Conservation (phyloP, 92 coral and sea anemone species). For the Metridium senile region DNA sequence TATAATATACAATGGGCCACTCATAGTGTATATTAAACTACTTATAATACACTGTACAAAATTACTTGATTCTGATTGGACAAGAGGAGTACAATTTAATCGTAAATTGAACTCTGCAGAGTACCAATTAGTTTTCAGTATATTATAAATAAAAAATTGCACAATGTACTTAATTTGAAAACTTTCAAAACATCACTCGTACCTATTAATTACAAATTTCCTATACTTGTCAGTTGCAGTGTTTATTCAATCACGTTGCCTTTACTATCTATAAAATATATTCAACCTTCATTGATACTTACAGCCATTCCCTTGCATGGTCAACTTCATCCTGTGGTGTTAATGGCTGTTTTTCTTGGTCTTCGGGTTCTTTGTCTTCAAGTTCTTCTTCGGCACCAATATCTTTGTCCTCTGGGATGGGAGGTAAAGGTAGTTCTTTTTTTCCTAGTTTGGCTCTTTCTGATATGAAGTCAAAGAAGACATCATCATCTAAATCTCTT, state of each 20-base stretch:
- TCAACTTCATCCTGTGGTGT: constrained; percentile 61
- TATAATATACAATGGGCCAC: too few species aligned
- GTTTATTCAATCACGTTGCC: background rate
- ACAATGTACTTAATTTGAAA: too few species aligned
- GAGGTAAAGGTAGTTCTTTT: constrained; percentile 50
- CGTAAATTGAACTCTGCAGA: too few species aligned
- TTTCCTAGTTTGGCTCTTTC: constrained; percentile 53
- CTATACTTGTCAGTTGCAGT: too few species aligned
- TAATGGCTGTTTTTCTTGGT: constrained; percentile 36
- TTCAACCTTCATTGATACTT: background rate
- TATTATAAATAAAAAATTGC: too few species aligned
- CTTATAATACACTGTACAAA: too few species aligned
- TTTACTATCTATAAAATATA: background rate
- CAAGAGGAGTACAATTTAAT: too few species aligned
- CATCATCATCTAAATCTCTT: constrained; percentile 76
- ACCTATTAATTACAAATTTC: too few species aligned
- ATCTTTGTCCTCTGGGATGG: constrained; percentile 45
- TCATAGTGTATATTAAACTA: too few species aligned
- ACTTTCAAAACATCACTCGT: too few species aligned
- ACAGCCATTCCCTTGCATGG: constrained; percentile 25
- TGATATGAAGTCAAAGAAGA: constrained; percentile 84
- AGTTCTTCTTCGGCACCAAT: constrained; percentile 36
- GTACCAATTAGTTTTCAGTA: too few species aligned
- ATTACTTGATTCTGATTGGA: too few species aligned
- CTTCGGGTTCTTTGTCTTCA: constrained; percentile 23